phyloP scores from a whole-genome alignment of 1,140 invertebrate genomes.

The Danaus plexippus region DNA sequence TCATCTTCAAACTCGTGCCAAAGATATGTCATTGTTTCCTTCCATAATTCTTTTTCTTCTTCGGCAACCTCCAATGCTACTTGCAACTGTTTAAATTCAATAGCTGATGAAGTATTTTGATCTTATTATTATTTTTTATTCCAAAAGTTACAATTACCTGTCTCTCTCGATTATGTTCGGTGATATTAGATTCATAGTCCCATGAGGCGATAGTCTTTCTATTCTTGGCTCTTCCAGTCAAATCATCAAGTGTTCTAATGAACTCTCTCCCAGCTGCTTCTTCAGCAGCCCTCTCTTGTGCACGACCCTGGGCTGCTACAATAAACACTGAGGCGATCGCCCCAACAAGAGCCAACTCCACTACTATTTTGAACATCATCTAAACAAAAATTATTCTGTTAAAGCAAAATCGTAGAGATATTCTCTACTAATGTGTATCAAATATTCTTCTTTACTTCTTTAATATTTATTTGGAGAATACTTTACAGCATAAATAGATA shows the following conservation, averaged over 20 bases:
- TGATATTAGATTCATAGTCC: slow-evolving; percentile 84
- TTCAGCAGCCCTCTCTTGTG: slow-evolving; percentile 69
- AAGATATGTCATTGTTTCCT: slow-evolving; percentile 74
- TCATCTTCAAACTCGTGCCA: slow-evolving; percentile 76
- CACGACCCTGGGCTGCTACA: slow-evolving; percentile 63
- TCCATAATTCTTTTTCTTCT: slow-evolving; percentile 68
- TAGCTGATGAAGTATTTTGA: background rate
- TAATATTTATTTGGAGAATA: too few species aligned
- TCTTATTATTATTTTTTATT: background rate
- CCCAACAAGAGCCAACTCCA: slow-evolving; percentile 55
- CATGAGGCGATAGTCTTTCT: slow-evolving; percentile 73
- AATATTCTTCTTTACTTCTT: too few species aligned
- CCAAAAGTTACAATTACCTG: slow-evolving; percentile 53
- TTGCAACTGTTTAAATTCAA: slow-evolving; percentile 41
- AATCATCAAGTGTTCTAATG: slow-evolving; percentile 72
- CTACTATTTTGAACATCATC: slow-evolving; percentile 57
- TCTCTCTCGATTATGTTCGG: slow-evolving; percentile 75
- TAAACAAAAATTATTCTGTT: slow-evolving; percentile 14
- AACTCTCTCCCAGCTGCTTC: slow-evolving; percentile 75
- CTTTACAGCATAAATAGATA: too few species aligned
- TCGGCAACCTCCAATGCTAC: slow-evolving; percentile 57
- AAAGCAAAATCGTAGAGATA: background rate
- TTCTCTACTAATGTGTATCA: background rate
- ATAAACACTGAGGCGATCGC: slow-evolving; percentile 64
- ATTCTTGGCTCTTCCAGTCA: slow-evolving; percentile 71